Base-by-base conservation (phyloP, 2,888 invertebrate species). In the Drosophila buzzatii region DNA sequence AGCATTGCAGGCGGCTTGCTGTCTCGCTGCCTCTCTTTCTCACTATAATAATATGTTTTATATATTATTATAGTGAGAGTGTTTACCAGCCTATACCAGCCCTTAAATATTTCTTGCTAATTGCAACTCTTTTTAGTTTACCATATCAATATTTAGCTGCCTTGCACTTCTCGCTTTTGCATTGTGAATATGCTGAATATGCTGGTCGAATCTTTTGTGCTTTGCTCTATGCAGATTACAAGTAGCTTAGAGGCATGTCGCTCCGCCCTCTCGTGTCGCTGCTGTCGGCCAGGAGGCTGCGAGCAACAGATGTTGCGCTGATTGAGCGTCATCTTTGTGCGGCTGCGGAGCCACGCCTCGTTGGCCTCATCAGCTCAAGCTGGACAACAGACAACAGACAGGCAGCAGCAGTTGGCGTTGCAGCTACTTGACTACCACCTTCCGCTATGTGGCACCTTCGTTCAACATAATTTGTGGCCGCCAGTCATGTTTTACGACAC, bases 381-480 rank as follows among this genome's bases (percentile, higher is more conserved):
- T 49, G 61, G 55, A 39, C 63, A 33, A 2, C 42, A 2, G 55
- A 39, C 63, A 33, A 2, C 42, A 2, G 45, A 23, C 45, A 23
- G 41, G 33, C 20, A 42, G 23, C 59, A 47, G 27, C 44, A 63
- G 56, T 42, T 18, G 42, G 16, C 51, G 23, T 55, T 39, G 53
- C 68, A 69, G 85, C 87, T 87, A 85, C 85, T 87, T 83, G 85
- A 87, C 80, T 87, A 74, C 76, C 82, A 75, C 75, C 76, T 85
- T 84, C 73, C 73, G 61, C 70, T 33, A 63, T 70, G 66, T 69
- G 79, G 80, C 82, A 78, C 75, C 82, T 86, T 75, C 76, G 78
- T 70, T 82, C 74, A 79, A 76, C 82, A 85, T 87, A 85, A 87
- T 87, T 87, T 87, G 89, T 83, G 88, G 76, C 88, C 79, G 82